Percentiles rank a stretch among this genome's conserved stretches.
Conservation (phyloP, 2,113 vertebrate genomes). For the Dipodomys merriami region DNA sequence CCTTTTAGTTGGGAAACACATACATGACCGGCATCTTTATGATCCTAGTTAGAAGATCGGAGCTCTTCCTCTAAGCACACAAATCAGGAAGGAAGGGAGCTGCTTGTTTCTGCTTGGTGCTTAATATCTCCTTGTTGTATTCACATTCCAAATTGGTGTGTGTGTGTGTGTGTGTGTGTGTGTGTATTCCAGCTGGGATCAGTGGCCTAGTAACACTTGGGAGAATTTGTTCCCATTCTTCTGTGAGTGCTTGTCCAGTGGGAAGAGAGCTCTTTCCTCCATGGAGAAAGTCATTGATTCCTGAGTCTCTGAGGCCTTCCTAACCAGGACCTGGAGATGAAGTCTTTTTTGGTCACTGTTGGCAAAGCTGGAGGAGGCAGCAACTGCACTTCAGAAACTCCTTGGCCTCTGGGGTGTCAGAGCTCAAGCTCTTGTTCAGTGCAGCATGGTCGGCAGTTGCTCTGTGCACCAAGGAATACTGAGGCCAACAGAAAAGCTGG, state of each 20-base stretch:
- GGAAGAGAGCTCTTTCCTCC: background rate
- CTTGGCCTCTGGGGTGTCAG: background rate
- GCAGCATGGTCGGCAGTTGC: background rate
- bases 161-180: too few relatives aligned
- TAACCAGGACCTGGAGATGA: background rate
- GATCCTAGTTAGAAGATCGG: background rate
- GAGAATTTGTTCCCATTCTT: background rate
- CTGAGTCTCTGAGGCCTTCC: background rate
- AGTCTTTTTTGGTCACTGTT: background rate
- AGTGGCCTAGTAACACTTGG: background rate
- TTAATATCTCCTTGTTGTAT: background rate
- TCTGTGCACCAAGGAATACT: background rate
- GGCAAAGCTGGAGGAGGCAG: background rate
- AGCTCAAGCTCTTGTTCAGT: background rate
- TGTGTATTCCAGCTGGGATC: background rate
- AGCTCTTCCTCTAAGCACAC: background rate
- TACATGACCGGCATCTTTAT: too few relatives aligned
- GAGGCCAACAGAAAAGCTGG: background rate
- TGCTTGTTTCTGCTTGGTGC: too few relatives aligned
- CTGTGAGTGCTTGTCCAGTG: too few relatives aligned
- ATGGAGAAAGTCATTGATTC: background rate
- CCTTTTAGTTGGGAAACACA: background rate
- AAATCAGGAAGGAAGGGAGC: too few relatives aligned
- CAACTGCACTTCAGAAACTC: fast-evolving
- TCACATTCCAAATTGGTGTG: fast-evolving